These are phyloP conservation scores for Alosa sapidissima DNA, from an alignment of 2,797 vertebrate species.

Conservation along the genomic window DNA sequence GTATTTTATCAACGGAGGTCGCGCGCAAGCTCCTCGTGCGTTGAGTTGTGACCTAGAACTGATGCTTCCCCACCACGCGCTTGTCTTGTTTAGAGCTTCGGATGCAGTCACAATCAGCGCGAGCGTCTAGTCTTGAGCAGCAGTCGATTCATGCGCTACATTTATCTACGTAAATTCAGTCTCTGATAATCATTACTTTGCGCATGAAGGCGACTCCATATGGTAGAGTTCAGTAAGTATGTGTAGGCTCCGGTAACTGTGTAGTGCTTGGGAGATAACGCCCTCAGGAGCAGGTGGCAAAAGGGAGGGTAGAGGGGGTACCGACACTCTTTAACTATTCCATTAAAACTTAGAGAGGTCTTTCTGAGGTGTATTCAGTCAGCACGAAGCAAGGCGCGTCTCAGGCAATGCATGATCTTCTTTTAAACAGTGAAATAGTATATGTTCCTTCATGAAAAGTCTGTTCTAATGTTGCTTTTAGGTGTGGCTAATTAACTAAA, in stretches of 20 bases:
- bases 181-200: neutral
- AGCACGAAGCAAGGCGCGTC: neutral
- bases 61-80: conserved; percentile 13
- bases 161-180: neutral
- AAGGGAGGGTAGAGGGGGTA: neutral
- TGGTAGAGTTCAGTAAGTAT: neutral
- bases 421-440: neutral
- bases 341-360: neutral
- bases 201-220: neutral
- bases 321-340: neutral
- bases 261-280: conserved; percentile 37
- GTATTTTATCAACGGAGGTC: neutral
- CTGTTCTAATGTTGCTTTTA: neutral
- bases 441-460: neutral
- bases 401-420: neutral
- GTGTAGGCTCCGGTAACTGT: conserved; percentile 30
- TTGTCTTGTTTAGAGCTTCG: conserved; percentile 27
- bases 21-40: neutral
- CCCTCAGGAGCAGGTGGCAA: conserved; percentile 38
- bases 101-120: conserved; percentile 19
- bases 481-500: neutral
- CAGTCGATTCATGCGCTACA: neutral
- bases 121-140: conserved; percentile 23
- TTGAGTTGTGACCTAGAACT: conserved; percentile 20
- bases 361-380: neutral